These are phyloP conservation scores for Enteromius trimaculatus DNA, from an alignment of 2,797 vertebrate genomes.

Conservation along the genomic window DNA sequence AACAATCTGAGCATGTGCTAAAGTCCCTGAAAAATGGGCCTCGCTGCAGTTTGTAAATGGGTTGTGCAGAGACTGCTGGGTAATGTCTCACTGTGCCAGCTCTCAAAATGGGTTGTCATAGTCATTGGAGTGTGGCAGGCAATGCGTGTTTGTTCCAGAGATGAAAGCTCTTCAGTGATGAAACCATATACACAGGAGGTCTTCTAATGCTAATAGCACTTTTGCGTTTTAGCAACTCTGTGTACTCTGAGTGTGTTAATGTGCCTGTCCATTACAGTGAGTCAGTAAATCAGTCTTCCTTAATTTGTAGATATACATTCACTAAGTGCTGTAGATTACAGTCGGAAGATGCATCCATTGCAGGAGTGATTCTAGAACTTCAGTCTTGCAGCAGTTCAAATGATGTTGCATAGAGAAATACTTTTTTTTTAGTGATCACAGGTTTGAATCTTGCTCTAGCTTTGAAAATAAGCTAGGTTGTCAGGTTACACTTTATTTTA, in stretches of 20 bases:
- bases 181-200: conserved; percentile 61
- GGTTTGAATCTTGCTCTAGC: neutral
- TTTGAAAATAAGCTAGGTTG: conserved; percentile 1
- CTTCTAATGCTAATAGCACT: conserved; percentile 61
- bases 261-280: conserved; percentile 44
- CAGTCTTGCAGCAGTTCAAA: conserved; percentile 21
- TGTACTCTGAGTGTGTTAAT: conserved; percentile 53
- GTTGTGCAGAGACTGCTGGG: conserved; percentile 52
- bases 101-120: conserved; percentile 48
- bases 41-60: conserved; percentile 53
- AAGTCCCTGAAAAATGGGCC: conserved; percentile 48
- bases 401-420: neutral
- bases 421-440: neutral
- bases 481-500: neutral
- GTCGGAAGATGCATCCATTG: conserved; percentile 26
- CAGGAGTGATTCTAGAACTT: conserved; percentile 4
- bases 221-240: conserved; percentile 43
- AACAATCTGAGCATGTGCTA: conserved; percentile 45
- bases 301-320: conserved; percentile 48
- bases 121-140: conserved; percentile 30
- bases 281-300: conserved; percentile 48
- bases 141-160: conserved; percentile 43
- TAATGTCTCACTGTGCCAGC: conserved; percentile 51
- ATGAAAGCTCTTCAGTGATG: conserved; percentile 60
- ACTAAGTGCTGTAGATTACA: conserved; percentile 41